Conservation (phyloP, 2,888 invertebrate species). For the Pseudococcus longispinus region DNA sequence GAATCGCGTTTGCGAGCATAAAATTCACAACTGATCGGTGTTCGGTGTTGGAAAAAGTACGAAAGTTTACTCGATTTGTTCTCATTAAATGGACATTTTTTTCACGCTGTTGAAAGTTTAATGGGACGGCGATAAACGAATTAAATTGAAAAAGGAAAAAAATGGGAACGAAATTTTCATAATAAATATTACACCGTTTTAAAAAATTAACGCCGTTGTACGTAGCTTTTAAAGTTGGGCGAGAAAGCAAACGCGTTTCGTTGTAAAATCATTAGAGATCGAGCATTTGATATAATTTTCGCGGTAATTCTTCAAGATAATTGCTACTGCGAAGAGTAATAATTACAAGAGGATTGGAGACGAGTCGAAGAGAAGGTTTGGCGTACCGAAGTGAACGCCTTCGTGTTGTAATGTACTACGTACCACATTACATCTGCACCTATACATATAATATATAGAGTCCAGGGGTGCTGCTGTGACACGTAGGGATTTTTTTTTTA, state of each 20-base stretch:
- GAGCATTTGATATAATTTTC: conserved; percentile 8
- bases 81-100: background rate
- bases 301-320: conserved; percentile 16
- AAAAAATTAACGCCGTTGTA: conserved; percentile 26
- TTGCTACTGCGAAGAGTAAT: conserved; percentile 12
- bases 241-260: background rate
- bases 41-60: background rate
- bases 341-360: background rate
- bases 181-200: conserved; percentile 3
- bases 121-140: conserved; percentile 4
- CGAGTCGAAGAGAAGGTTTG: background rate
- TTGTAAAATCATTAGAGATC: background rate
- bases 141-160: conserved; percentile 16
- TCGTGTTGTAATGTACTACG: background rate
- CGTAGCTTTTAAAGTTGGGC: background rate
- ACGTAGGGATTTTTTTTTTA: background rate
- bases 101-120: background rate
- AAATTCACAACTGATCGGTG: background rate
- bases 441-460: background rate
- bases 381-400: background rate
- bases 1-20: background rate
- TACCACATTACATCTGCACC: background rate
- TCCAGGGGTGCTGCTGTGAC: background rate
- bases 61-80: background rate
- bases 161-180: background rate